Base-by-base conservation (phyloP, 2,888 invertebrate species). In the Orthosia incerta region DNA sequence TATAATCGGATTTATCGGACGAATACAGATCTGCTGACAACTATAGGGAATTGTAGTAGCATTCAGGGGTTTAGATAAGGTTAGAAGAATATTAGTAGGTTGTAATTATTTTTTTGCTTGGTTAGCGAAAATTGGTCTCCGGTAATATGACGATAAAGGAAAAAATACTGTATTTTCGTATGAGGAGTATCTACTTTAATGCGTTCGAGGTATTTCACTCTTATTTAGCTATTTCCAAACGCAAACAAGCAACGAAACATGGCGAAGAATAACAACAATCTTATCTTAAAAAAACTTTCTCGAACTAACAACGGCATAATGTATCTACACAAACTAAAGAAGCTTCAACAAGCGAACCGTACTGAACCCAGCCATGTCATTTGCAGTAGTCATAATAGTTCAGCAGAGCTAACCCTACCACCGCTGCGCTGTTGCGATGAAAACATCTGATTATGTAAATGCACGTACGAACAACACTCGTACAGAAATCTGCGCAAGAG, bases 381-480 rank as follows among this genome's bases (percentile, higher is more conserved):
- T 80, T 75, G 72, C 81, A 86, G 84, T 71, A 74, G 62, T 66
- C 74, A 59, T 81, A 84, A 84, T 51, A 81, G 82, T 76, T 60
- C 31, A 31, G 31, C 31, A 31, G 74, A 78, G 78, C 63, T 63
- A 86, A 82, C 76, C 82, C 85, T 74, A 57, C 78, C 71, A 39
- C 31, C 9, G 39, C 39, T 39, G 67, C 9, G 39, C 39, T 39
- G 67, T 67, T 50, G 53, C 76, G 80, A 87, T 83, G 83, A 76
- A 85, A 78, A 87, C 81, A 86, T 83, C 75, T 69, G 81, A 87
- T 86, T 86, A 86, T 86, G 79, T 79, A 81, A 87, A 87, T 79
- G 78, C 71, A 81, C 84, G 84, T 76, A 80, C 75, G 62, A 80
- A 60, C 79, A 64, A 68, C 50, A 65, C 64, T 79, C 64, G 51